Percentiles rank a stretch among this genome's conserved stretches.
phyloP scores from a whole-genome alignment of 2,888 invertebrate species.

The Sinopyrophorus schimmeli region DNA sequence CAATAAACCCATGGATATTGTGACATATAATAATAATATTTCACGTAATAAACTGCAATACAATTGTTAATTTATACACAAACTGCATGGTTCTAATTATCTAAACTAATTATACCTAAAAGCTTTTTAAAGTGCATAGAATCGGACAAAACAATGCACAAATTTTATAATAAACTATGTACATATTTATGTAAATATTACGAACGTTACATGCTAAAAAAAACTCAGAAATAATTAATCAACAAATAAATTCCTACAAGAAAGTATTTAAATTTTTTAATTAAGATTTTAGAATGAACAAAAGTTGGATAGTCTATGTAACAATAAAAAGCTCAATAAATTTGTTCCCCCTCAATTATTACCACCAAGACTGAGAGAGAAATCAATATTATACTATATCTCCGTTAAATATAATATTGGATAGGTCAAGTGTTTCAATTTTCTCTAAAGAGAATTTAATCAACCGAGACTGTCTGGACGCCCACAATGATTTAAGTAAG shows the following conservation, averaged over 20 bases:
- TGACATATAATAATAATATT: too few species aligned
- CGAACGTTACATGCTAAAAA: too few species aligned
- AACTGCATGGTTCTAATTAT: too few species aligned
- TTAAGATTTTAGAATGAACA: neutral
- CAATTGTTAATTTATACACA: too few species aligned
- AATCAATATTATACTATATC: conserved; percentile 12
- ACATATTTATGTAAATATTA: too few species aligned
- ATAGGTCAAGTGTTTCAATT: conserved; percentile 37
- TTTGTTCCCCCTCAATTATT: conserved; percentile 7
- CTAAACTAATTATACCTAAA: too few species aligned
- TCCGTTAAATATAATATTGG: conserved; percentile 17
- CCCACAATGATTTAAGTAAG: conserved; percentile 17
- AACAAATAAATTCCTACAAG: neutral
- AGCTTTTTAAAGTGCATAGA: too few species aligned
- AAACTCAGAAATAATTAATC: conserved; percentile 7
- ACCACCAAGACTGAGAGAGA: conserved; percentile 4
- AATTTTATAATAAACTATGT: too few species aligned
- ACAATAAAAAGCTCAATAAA: neutral
- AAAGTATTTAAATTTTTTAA: neutral
- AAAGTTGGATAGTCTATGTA: neutral
- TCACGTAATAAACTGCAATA: too few species aligned
- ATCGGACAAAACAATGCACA: too few species aligned
- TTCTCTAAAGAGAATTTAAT: conserved; percentile 17
- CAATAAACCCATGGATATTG: too few species aligned
- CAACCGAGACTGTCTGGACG: conserved; percentile 18